phyloP scores from a whole-genome alignment of 2,113 vertebrate species.

The Tupaia tana region DNA sequence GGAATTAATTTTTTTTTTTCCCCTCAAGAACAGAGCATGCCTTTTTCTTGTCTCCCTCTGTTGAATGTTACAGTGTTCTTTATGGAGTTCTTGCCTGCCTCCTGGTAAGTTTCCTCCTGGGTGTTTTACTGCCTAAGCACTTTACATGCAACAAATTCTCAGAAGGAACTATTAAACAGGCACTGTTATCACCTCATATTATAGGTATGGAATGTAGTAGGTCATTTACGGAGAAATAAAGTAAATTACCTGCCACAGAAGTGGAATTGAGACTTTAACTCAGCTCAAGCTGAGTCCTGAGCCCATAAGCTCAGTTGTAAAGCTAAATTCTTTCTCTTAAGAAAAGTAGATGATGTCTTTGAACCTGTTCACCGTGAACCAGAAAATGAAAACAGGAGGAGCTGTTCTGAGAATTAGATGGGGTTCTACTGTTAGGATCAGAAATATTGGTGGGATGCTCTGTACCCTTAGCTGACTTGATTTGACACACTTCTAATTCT shows the following conservation, averaged over 20 bases:
- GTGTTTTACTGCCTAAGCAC: background rate
- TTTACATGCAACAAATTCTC: background rate
- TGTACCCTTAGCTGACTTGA: background rate
- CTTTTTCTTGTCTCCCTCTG: background rate
- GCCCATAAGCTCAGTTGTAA: background rate
- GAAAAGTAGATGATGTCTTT: background rate
- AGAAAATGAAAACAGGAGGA: background rate
- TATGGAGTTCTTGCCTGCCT: background rate
- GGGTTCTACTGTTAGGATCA: accelerated
- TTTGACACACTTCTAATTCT: background rate
- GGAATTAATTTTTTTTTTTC: background rate
- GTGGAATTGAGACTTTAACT: background rate
- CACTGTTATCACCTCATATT: background rate
- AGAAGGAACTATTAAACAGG: background rate
- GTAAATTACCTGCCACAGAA: background rate
- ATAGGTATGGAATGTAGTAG: background rate
- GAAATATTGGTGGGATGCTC: background rate
- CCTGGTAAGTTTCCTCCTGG: background rate
- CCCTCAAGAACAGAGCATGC: background rate
- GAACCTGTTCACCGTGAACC: background rate
- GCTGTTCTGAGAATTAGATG: background rate
- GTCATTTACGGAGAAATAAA: background rate
- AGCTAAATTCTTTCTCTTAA: background rate
- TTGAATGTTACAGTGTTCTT: background rate
- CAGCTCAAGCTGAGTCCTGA: background rate